Conservation (phyloP, 2,888 invertebrate species). For the Galerucella calmariensis region DNA sequence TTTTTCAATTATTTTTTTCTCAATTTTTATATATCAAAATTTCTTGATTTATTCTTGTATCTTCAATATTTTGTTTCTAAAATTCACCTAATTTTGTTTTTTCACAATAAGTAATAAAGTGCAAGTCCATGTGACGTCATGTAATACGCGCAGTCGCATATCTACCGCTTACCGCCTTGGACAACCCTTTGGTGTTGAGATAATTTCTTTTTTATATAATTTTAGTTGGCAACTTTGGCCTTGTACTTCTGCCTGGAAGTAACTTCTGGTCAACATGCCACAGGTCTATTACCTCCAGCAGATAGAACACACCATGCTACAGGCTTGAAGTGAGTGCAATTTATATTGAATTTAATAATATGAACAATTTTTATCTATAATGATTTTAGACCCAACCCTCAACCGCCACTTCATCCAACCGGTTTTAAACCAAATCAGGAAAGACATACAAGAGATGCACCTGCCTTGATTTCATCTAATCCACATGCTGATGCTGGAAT, state of each 20-base stretch:
- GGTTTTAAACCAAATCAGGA: constrained; percentile 7
- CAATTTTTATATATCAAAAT: too few relatives aligned
- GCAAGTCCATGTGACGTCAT: too few relatives aligned
- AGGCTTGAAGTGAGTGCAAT: not conserved
- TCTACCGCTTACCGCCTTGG: too few relatives aligned
- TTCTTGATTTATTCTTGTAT: too few relatives aligned
- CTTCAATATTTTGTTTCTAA: too few relatives aligned
- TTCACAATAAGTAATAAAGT: too few relatives aligned
- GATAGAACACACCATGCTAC: not conserved
- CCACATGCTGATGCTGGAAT: not conserved
- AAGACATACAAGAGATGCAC: not conserved
- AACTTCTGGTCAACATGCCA: constrained; percentile 16
- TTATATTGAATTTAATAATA: not conserved
- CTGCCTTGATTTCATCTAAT: not conserved
- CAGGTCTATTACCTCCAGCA: constrained; percentile 4
- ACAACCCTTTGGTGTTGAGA: too few relatives aligned
- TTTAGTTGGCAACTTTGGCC: constrained; percentile 13
- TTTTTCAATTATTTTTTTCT: too few relatives aligned
- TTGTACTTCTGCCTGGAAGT: constrained; percentile 7
- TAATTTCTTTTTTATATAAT: not conserved
- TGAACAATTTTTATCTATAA: not conserved
- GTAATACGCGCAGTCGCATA: too few relatives aligned
- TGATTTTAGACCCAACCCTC: not conserved
- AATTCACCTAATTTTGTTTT: too few relatives aligned
- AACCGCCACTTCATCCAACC: not conserved